Evolutionary conservation across 2,797 vertebrate species (phyloP), one percentile per base, ranked within the genome.

Genomic region (Pelodytes ibericus): DNA sequence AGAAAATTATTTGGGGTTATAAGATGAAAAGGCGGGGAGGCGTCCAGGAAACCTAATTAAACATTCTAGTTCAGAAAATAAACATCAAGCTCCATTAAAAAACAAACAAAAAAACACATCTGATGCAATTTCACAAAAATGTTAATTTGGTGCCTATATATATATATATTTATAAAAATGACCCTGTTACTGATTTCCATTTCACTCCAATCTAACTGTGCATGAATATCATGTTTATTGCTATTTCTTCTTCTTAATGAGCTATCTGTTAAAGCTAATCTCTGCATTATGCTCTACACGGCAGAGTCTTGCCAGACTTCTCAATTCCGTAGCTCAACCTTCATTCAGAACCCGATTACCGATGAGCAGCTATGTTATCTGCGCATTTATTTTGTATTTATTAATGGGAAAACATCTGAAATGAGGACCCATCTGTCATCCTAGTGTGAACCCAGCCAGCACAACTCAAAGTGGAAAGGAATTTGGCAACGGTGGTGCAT

Each of bases 331-430:
- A 71, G 68, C 10, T 33, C 81, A 63, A 83, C 47, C 56, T 83
- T 83, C 74, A 59, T 77, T 83, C 65, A 64, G 57, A 47, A 62
- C 72, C 49, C 85, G 82, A 9, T 81, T 82, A 76, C 72, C 59
- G 18, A 81, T 81, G 49, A 72, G 64, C 30, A 67, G 71, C n/a
- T 36, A 58, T 36, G 60, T 51, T 72, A 72, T 51, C 59, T 77
- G 16, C 11, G 49, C n/a, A 74, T 70, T 57, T 58, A 79, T 74
- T 51, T n/a, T 63, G 60, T 84, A 71, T 53, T 80, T 75, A 74
- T 60, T 36, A 78, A 63, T 83, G 74, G 36, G 30, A 80, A 82
- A 87, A 78, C 74, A 82, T 85, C 59, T 75, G 80, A 83, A 77
- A 82, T 68, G 74, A 82, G 56, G 63, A 75, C 64, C 85, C 75